phyloP scores from a whole-genome alignment of 2,888 invertebrate genomes.

The Agonopterix subpropinquella region DNA sequence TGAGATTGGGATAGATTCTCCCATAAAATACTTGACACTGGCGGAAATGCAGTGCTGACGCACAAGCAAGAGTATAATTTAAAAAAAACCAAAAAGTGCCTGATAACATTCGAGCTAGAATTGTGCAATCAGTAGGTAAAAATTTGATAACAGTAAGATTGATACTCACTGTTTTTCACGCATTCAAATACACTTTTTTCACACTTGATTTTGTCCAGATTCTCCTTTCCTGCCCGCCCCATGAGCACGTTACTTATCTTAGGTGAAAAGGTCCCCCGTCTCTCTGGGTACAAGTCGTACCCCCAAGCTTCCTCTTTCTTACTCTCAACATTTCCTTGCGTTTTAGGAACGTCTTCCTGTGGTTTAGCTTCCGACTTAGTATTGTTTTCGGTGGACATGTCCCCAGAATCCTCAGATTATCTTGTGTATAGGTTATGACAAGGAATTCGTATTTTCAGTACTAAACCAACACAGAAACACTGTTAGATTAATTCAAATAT shows the following conservation, averaged over 20 bases:
- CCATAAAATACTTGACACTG: too few species aligned
- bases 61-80: too few species aligned
- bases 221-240: constrained; percentile 81
- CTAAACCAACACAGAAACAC: too few species aligned
- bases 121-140: too few species aligned
- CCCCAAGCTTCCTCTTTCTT: constrained; percentile 76
- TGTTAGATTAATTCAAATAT: too few species aligned
- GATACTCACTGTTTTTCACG: constrained; percentile 79
- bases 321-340: constrained; percentile 1
- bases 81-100: neutral
- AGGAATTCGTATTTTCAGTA: too few species aligned
- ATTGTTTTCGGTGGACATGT: neutral
- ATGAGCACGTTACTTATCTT: constrained; percentile 74
- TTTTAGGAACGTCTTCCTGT: neutral
- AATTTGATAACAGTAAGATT: neutral
- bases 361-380: neutral
- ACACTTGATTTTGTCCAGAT: constrained; percentile 83
- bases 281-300: constrained; percentile 89
- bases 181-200: constrained; percentile 87
- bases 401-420: too few species aligned
- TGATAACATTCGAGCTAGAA: neutral
- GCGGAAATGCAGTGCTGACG: too few species aligned
- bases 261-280: constrained; percentile 78
- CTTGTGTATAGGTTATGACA: too few species aligned
- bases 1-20: too few species aligned